Evolutionary conservation across 64 coral and sea anemone species (phyloP).

Genomic region (Trachythela sp.): DNA sequence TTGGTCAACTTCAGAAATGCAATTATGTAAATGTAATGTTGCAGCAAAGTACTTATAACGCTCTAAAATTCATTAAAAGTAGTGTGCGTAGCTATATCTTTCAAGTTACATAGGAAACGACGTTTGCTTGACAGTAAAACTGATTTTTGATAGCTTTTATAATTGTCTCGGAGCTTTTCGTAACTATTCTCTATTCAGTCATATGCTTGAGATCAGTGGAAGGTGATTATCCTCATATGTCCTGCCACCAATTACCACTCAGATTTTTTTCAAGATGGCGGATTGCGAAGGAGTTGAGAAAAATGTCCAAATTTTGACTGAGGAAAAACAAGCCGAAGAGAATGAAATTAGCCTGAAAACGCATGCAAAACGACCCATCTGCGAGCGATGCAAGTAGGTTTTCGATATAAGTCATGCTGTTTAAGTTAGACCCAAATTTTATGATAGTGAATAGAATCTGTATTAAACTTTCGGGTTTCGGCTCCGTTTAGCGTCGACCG

Average conservation of each 20-base stretch:
- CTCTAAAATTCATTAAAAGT: too few species aligned
- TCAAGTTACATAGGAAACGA: too few species aligned
- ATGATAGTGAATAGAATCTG: too few species aligned
- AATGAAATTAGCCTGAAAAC: not conserved
- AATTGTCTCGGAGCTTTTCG: too few species aligned
- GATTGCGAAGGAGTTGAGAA: not conserved
- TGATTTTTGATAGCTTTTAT: too few species aligned
- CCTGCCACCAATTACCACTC: not conserved
- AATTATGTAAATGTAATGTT: too few species aligned
- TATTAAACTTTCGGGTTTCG: too few species aligned
- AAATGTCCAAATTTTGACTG: not conserved
- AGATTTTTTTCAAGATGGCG: not conserved
- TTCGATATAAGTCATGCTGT: not conserved
- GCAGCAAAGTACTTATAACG: too few species aligned
- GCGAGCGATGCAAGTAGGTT: slow-evolving; percentile 9
- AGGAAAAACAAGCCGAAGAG: not conserved
- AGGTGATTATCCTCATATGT: not conserved
- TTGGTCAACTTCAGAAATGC: too few species aligned
- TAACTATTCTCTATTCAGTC: not conserved
- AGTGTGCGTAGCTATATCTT: too few species aligned
- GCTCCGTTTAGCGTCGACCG: too few species aligned
- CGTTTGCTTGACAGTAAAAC: too few species aligned
- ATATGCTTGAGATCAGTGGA: not conserved
- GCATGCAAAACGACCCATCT: not conserved
- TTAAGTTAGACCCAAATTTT: not conserved